phyloP scores from a whole-genome alignment of 2,888 invertebrate genomes.

The Epistrophe grossulariae region DNA sequence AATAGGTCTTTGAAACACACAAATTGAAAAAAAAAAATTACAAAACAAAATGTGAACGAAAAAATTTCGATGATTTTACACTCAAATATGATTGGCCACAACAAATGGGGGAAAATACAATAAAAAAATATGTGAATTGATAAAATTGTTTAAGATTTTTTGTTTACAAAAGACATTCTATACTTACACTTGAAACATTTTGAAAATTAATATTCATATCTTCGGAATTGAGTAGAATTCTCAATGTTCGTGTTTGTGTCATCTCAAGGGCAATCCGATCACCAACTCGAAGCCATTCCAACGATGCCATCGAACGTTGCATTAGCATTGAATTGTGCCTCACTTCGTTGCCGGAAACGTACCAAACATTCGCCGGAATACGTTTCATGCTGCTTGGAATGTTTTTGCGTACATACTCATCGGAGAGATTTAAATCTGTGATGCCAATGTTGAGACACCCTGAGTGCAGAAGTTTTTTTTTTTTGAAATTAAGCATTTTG shows the following conservation, averaged over 20 bases:
- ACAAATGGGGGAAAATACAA: conserved; percentile 31
- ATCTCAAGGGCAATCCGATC: conserved; percentile 91
- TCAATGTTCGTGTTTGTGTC: conserved; percentile 88
- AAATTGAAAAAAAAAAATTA: conserved; percentile 46
- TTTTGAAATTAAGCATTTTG: neutral
- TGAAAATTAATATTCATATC: conserved; percentile 90
- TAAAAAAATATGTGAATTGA: conserved; percentile 20
- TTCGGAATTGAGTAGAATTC: conserved; percentile 92
- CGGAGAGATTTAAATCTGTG: conserved; percentile 88
- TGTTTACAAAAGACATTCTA: neutral
- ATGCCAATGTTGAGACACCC: conserved; percentile 93
- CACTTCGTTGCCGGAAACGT: conserved; percentile 86
- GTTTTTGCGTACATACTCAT: conserved; percentile 87
- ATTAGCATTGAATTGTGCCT: conserved; percentile 87
- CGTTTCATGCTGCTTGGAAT: conserved; percentile 87
- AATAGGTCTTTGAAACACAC: conserved; percentile 66
- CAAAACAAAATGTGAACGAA: conserved; percentile 18
- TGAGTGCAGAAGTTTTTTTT: neutral
- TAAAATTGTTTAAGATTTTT: neutral
- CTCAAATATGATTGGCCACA: conserved; percentile 58
- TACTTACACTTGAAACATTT: conserved; percentile 90
- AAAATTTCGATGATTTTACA: conserved; percentile 52
- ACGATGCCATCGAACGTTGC: conserved; percentile 87
- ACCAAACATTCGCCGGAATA: conserved; percentile 87
- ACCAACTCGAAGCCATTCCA: conserved; percentile 92